Conservation (phyloP, 64 coral and sea anemone genomes). For the Dendrophyllia cribrosa region DNA sequence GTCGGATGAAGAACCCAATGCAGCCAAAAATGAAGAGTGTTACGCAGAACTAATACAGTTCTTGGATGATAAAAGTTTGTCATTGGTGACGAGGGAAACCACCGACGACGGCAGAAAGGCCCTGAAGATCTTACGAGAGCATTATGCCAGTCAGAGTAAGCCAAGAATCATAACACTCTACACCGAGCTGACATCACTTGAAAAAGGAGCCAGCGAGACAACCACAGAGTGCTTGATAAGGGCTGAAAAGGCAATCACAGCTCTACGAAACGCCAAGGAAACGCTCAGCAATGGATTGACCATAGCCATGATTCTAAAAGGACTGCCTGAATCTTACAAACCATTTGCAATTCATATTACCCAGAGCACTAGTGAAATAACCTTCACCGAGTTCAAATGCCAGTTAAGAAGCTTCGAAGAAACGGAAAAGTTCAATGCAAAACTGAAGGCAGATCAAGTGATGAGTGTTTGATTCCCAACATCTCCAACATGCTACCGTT, state of each 20-base stretch:
- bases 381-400: constrained; percentile 45
- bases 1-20: constrained; percentile 13
- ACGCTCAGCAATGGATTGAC: not conserved
- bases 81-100: constrained; percentile 26
- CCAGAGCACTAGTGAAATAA: constrained; percentile 23
- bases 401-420: constrained; percentile 50
- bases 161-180: constrained; percentile 7
- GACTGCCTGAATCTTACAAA: constrained; percentile 43
- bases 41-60: constrained; percentile 28
- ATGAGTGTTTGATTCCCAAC: constrained; percentile 18
- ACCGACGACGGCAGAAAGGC: constrained; percentile 31
- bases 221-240: constrained; percentile 17
- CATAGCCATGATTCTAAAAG: constrained; percentile 28
- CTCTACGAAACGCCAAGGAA: constrained; percentile 22
- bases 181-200: constrained; percentile 9
- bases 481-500: not conserved
- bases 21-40: constrained; percentile 13
- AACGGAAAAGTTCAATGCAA: constrained; percentile 56
- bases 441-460: constrained; percentile 3
- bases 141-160: constrained; percentile 30
- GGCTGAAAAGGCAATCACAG: not conserved
- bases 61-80: constrained; percentile 23
- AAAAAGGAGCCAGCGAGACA: constrained; percentile 18
- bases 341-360: constrained; percentile 47
- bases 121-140: constrained; percentile 27